Conservation (phyloP, 2,797 vertebrate species). For the Notolepis coatsorum region DNA sequence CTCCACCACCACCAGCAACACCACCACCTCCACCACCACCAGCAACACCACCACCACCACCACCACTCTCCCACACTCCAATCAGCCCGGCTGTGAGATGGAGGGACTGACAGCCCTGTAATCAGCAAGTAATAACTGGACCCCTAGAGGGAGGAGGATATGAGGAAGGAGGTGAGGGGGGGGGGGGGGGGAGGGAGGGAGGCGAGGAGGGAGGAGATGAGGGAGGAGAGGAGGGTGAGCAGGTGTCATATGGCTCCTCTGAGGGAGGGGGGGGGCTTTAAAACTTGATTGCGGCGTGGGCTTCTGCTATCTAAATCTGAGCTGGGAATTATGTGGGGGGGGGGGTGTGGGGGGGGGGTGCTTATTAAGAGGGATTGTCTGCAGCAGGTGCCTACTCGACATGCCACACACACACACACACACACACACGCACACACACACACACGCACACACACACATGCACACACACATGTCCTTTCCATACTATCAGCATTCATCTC, state of each 20-base stretch:
- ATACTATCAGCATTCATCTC: slow-evolving; percentile 46
- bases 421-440: neutral
- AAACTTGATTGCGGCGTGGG: neutral
- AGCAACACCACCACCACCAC: too few species aligned
- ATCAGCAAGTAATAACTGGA: slow-evolving; percentile 71
- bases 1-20: too few species aligned
- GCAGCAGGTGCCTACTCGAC: slow-evolving; percentile 73
- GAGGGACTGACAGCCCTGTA: slow-evolving; percentile 64
- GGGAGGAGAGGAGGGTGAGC: slow-evolving; percentile 19
- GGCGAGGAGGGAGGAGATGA: neutral
- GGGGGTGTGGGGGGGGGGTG: too few species aligned
- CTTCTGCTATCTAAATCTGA: slow-evolving; percentile 56
- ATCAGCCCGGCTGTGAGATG: slow-evolving; percentile 59
- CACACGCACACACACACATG: neutral
- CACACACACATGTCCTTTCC: slow-evolving; percentile 4
- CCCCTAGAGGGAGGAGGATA: slow-evolving; percentile 24
- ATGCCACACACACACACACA: slow-evolving; percentile 11
- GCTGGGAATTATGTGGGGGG: too few species aligned
- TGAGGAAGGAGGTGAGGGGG: slow-evolving; percentile 34
- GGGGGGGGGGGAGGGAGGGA: neutral
- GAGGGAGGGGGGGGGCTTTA: slow-evolving; percentile 31
- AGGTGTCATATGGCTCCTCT: slow-evolving; percentile 59
- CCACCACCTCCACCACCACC: too few species aligned
- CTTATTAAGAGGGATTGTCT: slow-evolving; percentile 68
- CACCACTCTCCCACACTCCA: slow-evolving; percentile 16